These are phyloP conservation scores for Oncorhynchus clarkii DNA, from an alignment of 2,113 vertebrate genomes.

Conservation along the genomic window DNA sequence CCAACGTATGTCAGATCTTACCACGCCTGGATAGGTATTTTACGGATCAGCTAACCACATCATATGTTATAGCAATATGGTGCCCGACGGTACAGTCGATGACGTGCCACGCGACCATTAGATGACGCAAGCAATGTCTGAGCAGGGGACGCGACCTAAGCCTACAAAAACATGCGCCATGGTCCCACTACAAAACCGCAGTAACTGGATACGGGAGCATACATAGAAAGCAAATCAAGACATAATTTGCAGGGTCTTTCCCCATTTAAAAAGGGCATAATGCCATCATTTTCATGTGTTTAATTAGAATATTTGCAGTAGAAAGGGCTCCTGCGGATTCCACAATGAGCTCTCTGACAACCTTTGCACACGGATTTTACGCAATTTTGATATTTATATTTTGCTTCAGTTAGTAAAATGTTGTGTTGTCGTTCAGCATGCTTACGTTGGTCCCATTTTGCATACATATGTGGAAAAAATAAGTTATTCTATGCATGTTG, in stretches of 20 bases:
- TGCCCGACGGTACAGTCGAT: too few relatives aligned
- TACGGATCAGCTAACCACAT: too few relatives aligned
- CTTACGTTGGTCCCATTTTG: not conserved
- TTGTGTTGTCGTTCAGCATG: not conserved
- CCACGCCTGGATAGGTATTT: too few relatives aligned
- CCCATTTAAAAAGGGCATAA: not conserved
- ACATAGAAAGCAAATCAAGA: not conserved
- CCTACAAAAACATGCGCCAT: slow-evolving; percentile 23
- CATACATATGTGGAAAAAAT: not conserved
- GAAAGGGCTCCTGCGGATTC: not conserved
- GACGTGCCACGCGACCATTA: too few relatives aligned
- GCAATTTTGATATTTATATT: slow-evolving; percentile 1
- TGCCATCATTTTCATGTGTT: not conserved
- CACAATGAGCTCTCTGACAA: slow-evolving; percentile 14
- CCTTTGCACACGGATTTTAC: slow-evolving; percentile 45
- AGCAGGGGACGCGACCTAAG: not conserved
- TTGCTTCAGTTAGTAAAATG: not conserved
- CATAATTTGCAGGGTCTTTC: not conserved
- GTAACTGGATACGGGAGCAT: not conserved
- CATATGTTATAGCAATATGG: too few relatives aligned
- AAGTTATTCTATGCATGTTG: not conserved
- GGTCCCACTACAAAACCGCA: not conserved
- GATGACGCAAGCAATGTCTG: too few relatives aligned
- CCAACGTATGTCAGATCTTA: too few relatives aligned
- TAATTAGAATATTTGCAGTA: not conserved